phyloP scores from a whole-genome alignment of 2,888 invertebrate genomes.

The Drosophila putrida region DNA sequence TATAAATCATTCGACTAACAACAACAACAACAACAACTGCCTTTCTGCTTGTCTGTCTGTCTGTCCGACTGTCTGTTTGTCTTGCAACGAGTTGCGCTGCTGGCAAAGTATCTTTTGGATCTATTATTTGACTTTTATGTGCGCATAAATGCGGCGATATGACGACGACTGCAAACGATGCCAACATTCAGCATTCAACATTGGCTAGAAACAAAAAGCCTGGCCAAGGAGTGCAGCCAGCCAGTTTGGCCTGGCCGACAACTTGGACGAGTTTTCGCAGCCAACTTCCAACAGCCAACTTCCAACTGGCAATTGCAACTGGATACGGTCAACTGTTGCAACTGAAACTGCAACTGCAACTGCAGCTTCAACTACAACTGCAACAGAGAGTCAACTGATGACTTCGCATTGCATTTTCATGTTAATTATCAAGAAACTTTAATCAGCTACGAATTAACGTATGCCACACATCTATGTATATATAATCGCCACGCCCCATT shows the following conservation, averaged over 20 bases:
- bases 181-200: constrained; percentile 35
- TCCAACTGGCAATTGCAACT: constrained; percentile 1
- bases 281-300: no score
- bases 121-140: constrained; percentile 83
- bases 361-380: constrained; percentile 1
- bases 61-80: constrained; percentile 30
- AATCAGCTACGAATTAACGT: constrained; percentile 70
- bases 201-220: constrained; percentile 30
- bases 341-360: constrained; percentile 1
- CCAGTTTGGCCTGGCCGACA: constrained; percentile 37
- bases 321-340: constrained; percentile 19
- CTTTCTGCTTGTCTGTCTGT: constrained; percentile 18
- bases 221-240: constrained; percentile 42
- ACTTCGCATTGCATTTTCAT: constrained; percentile 71
- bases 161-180: constrained; percentile 64
- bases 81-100: constrained; percentile 63
- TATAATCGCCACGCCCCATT: constrained; percentile 8
- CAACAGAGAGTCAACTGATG: constrained; percentile 10
- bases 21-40: constrained; percentile 44
- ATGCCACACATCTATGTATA: constrained; percentile 33
- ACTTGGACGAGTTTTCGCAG: constrained; percentile 55
- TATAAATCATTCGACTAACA: constrained; percentile 72
- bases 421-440: constrained; percentile 76
- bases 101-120: constrained; percentile 80
- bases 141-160: constrained; percentile 81